Conservation (phyloP, 1,140 invertebrate species). For the Apolygus lucorum region DNA sequence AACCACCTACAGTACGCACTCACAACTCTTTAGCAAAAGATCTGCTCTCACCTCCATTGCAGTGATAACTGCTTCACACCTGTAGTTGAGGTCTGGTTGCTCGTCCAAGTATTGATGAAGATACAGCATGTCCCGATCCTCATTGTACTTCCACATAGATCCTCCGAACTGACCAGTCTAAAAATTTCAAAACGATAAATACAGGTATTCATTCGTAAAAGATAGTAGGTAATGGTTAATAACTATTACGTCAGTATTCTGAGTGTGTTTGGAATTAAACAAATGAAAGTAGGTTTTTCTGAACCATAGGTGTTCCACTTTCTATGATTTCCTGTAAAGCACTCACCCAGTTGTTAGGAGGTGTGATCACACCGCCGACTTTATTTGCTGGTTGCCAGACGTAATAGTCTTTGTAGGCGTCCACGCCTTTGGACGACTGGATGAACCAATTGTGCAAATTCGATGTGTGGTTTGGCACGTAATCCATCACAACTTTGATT, state of each 20-base stretch:
- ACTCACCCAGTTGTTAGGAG: conserved; percentile 52
- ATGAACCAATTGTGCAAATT: conserved; percentile 67
- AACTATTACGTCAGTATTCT: neutral
- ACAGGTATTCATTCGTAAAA: neutral
- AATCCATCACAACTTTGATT: conserved; percentile 69
- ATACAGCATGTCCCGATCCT: conserved; percentile 58
- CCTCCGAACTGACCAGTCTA: conserved; percentile 58
- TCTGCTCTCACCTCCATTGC: conserved; percentile 36
- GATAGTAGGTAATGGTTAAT: neutral
- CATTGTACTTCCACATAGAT: conserved; percentile 60
- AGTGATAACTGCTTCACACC: neutral
- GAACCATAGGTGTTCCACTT: neutral
- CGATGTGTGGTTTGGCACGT: conserved; percentile 74
- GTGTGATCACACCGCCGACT: conserved; percentile 42
- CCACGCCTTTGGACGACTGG: conserved; percentile 47
- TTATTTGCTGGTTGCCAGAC: conserved; percentile 57
- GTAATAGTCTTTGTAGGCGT: conserved; percentile 63
- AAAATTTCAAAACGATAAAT: neutral
- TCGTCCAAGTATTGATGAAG: conserved; percentile 58
- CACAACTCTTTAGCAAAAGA: no score
- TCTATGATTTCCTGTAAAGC: conserved; percentile 19
- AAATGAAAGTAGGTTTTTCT: neutral
- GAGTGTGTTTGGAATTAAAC: neutral
- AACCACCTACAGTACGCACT: no score
- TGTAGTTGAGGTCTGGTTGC: conserved; percentile 64